These are phyloP conservation scores for Ctenoplectra terminalis DNA, from an alignment of 1,140 invertebrate genomes.

Conservation along the genomic window DNA sequence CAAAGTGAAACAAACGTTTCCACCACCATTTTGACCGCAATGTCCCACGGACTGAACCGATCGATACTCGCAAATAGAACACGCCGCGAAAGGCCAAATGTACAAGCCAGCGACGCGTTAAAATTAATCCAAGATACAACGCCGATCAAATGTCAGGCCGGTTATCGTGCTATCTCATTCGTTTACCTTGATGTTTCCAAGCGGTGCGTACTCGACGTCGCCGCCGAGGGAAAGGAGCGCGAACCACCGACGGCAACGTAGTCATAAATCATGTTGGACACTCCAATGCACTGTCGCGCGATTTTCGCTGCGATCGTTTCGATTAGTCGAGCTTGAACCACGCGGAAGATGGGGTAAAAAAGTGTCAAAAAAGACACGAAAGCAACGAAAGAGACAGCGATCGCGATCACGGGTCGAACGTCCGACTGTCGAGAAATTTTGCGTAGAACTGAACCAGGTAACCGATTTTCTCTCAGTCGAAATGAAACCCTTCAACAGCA, in stretches of 20 bases:
- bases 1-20: background rate
- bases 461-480: constrained; percentile 42
- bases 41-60: background rate
- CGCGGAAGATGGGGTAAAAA: background rate
- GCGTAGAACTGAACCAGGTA: constrained; percentile 80
- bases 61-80: constrained; percentile 12
- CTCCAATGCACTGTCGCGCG: background rate
- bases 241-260: too few species aligned
- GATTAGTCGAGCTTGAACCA: background rate
- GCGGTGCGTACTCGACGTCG: too few species aligned
- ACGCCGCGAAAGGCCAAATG: background rate
- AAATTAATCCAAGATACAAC: constrained; percentile 26
- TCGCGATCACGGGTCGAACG: constrained; percentile 14
- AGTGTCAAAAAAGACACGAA: background rate
- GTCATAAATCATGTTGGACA: constrained; percentile 1
- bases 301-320: constrained; percentile 3
- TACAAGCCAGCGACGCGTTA: background rate
- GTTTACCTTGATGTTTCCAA: constrained; percentile 25
- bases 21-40: constrained; percentile 12
- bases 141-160: background rate
- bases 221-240: background rate
- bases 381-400: background rate
- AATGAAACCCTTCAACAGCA: constrained; percentile 63
- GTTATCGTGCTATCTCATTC: constrained; percentile 15
- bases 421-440: constrained; percentile 71